A percentile compares a stretch with the other conserved stretches of the same genome.
Evolutionary conservation across 2,113 vertebrate genomes (phyloP).

Genomic region (Upupa epops): DNA sequence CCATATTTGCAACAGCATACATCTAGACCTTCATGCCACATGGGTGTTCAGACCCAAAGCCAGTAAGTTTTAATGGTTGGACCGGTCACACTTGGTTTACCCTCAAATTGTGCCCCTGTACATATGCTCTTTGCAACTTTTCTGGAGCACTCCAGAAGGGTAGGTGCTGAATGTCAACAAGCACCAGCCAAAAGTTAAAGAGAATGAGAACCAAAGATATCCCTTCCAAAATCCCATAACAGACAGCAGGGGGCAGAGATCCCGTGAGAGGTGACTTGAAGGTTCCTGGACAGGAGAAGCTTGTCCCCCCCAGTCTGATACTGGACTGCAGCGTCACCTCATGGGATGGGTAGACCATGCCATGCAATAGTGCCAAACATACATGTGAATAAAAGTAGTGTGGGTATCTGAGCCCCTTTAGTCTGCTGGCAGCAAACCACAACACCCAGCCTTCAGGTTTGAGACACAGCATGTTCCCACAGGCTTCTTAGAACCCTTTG

Average conservation of each 20-base stretch:
- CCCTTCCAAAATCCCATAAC: background rate
- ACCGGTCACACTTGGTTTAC: background rate
- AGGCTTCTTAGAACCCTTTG: background rate
- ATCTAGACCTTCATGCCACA: background rate
- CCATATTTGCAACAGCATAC: background rate
- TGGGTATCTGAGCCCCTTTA: background rate
- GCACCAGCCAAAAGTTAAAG: background rate
- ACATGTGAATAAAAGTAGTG: background rate
- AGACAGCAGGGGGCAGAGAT: background rate
- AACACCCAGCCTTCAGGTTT: accelerated
- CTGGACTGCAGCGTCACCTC: accelerated
- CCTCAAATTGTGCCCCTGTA: background rate
- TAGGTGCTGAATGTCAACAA: background rate
- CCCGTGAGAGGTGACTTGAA: background rate
- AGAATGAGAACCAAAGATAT: background rate
- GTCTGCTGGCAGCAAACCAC: background rate
- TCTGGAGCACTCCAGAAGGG: background rate
- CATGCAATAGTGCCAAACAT: background rate
- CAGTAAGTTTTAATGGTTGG: background rate
- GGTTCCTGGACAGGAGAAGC: background rate
- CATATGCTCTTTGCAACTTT: background rate
- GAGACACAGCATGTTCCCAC: background rate
- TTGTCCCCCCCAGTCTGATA: accelerated
- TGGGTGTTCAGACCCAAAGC: background rate
- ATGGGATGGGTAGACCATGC: background rate